Conservation (phyloP, 2,113 vertebrate genomes). For the Colistium nudipinnis region DNA sequence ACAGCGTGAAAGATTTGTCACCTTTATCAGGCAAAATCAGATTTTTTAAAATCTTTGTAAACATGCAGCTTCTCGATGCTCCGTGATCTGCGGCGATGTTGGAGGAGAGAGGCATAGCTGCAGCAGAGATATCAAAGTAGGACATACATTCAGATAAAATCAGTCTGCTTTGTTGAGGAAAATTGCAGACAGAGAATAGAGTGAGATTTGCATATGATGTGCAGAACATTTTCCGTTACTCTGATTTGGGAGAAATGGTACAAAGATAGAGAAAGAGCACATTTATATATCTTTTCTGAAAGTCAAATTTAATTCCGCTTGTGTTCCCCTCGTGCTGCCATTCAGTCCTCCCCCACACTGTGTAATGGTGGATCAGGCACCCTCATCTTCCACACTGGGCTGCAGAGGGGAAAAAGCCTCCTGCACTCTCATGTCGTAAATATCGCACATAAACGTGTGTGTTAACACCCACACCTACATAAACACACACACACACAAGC, state of each 20-base stretch:
- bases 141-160: slow-evolving; percentile 8
- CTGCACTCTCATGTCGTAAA: not conserved
- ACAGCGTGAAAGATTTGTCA: too few relatives aligned
- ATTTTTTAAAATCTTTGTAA: too few relatives aligned
- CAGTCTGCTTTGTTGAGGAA: not conserved
- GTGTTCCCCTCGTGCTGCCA: slow-evolving; percentile 31
- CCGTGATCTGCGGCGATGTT: not conserved
- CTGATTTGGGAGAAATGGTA: slow-evolving; percentile 1
- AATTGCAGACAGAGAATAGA: too few relatives aligned
- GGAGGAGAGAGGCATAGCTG: not conserved
- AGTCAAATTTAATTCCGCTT: slow-evolving; percentile 30
- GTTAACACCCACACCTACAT: not conserved
- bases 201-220: slow-evolving; percentile 1
- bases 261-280: not conserved
- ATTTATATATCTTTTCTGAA: slow-evolving; percentile 11
- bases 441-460: not conserved
- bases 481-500: not conserved
- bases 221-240: not conserved
- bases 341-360: slow-evolving; percentile 56
- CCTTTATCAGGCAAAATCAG: too few relatives aligned
- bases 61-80: not conserved
- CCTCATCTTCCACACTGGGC: slow-evolving; percentile 33
- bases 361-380: slow-evolving; percentile 56
- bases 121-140: not conserved
- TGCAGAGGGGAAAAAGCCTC: not conserved